Conservation (phyloP, 2,888 invertebrate genomes). For the Encarsia formosa region DNA sequence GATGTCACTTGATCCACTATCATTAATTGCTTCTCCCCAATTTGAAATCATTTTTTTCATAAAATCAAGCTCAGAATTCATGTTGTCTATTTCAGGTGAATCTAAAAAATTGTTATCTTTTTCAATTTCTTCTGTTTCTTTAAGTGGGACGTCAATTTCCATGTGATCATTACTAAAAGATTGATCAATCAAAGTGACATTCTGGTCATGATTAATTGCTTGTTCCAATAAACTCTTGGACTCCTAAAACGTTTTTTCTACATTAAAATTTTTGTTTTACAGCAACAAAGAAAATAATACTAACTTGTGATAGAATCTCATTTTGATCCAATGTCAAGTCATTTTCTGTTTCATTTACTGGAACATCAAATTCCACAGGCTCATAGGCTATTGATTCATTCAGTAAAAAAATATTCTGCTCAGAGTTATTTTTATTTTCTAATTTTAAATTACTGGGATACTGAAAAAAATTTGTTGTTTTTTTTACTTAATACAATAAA, state of each 20-base stretch:
- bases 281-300: no score
- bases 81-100: not conserved
- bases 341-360: not conserved
- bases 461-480: not conserved
- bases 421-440: slow-evolving; percentile 1
- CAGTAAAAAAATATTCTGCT: not conserved
- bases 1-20: slow-evolving; percentile 49
- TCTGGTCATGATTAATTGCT: slow-evolving; percentile 2
- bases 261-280: no score
- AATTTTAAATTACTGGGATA: no score
- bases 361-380: slow-evolving; percentile 13
- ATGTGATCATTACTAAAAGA: slow-evolving; percentile 15
- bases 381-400: slow-evolving; percentile 10
- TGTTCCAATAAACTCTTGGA: no score
- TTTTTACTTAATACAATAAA: not conserved
- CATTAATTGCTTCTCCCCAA: slow-evolving; percentile 46
- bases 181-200: not conserved
- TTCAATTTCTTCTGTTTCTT: slow-evolving; percentile 2
- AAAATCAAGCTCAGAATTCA: slow-evolving; percentile 21
- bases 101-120: not conserved
- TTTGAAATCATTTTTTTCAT: slow-evolving; percentile 34
- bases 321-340: no score
- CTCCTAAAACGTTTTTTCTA: no score
- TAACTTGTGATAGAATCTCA: no score
- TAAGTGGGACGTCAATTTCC: slow-evolving; percentile 10